phyloP scores from a whole-genome alignment of 2,888 invertebrate genomes.

The Drosophila yooni region DNA sequence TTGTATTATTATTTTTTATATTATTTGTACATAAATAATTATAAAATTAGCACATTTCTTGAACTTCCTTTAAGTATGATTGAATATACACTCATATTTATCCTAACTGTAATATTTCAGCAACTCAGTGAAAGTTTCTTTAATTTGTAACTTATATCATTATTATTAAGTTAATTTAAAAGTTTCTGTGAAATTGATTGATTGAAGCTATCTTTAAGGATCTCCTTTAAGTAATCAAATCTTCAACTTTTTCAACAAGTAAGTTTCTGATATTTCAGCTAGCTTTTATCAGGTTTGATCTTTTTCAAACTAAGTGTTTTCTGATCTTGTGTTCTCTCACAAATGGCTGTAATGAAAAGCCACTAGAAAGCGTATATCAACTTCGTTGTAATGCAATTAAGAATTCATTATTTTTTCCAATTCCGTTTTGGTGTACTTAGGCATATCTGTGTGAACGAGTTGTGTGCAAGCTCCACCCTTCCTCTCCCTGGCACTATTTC shows the following conservation, averaged over 20 bases:
- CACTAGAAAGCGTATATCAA: constrained; percentile 28
- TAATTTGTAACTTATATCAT: not conserved
- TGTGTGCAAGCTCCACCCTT: constrained; percentile 11
- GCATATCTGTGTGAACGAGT: constrained; percentile 37
- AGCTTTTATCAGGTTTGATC: not conserved
- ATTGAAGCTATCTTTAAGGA: not conserved
- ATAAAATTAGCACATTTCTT: not conserved
- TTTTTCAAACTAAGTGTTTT: not conserved
- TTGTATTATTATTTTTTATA: not conserved
- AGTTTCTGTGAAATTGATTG: not conserved
- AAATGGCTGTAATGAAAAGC: not conserved
- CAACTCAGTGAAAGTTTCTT: no score
- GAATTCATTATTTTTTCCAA: constrained; percentile 66
- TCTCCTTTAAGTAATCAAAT: not conserved
- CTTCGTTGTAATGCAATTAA: constrained; percentile 48
- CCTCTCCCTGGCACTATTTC: not conserved
- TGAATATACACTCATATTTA: not conserved
- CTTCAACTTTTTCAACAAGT: not conserved
- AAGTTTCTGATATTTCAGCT: not conserved
- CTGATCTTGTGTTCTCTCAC: not conserved
- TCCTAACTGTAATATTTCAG: not conserved
- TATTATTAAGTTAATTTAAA: not conserved
- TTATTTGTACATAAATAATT: not conserved
- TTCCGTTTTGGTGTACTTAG: constrained; percentile 60
- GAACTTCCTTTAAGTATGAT: not conserved